Evolutionary conservation across 1,140 invertebrate species (phyloP).

Genomic region (Brachionus calyciflorus): DNA sequence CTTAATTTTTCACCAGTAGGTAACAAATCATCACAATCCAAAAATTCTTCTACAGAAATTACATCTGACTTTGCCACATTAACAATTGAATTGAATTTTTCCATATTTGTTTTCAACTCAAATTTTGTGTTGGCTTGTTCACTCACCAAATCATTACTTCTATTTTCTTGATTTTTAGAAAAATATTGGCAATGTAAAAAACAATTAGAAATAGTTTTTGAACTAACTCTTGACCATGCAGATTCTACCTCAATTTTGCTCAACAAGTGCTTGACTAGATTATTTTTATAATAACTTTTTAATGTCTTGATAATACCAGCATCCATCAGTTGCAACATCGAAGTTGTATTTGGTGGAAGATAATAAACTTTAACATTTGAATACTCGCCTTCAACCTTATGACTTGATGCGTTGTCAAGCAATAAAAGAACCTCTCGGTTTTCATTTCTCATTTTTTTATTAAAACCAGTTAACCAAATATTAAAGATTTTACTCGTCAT

Average conservation of each 20-base stretch:
- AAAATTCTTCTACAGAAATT: no score
- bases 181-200: no score
- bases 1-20: no score
- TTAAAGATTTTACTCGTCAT: slow-evolving; percentile 48
- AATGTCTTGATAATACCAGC: slow-evolving; percentile 48
- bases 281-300: slow-evolving; percentile 45
- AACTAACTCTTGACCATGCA: no score
- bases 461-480: slow-evolving; percentile 48
- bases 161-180: no score
- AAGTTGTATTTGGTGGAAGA: slow-evolving; percentile 49
- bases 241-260: not conserved
- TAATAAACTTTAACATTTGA: slow-evolving; percentile 47
- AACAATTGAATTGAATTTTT: no score
- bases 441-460: slow-evolving; percentile 34
- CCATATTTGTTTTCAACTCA: no score
- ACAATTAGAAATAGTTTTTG: no score
- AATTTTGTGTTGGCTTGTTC: no score
- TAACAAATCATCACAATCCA: no score
- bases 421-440: slow-evolving; percentile 46
- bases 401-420: slow-evolving; percentile 48
- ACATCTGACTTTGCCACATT: no score
- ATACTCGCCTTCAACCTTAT: not conserved
- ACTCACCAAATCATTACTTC: no score
- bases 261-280: not conserved
- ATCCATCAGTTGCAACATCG: slow-evolving; percentile 49